A percentile compares a stretch with the other conserved stretches of the same genome.
Evolutionary conservation across 2,888 invertebrate genomes (phyloP).

Genomic region (Epirrita christyi): DNA sequence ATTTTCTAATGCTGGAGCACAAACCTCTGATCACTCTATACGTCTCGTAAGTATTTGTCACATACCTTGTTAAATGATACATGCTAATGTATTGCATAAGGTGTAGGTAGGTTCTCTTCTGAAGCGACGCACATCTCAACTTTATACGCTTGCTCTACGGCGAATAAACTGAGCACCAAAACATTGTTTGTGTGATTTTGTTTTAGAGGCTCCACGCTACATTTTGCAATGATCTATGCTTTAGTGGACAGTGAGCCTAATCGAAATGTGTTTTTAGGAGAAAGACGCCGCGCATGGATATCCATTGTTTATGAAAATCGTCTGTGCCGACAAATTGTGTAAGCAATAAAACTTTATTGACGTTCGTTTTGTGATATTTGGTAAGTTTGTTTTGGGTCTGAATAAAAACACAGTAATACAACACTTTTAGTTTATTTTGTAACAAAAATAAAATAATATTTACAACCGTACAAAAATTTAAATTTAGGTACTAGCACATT

Average conservation of each 20-base stretch:
- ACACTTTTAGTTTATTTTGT: constrained; percentile 47
- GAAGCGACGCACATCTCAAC: background rate
- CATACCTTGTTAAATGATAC: constrained; percentile 14
- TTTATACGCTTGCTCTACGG: background rate
- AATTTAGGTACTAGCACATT: constrained; percentile 15
- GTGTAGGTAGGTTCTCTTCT: constrained; percentile 3
- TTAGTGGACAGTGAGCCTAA: constrained; percentile 8
- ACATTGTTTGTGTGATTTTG: background rate
- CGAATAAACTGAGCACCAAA: background rate
- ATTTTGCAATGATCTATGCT: background rate
- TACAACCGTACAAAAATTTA: constrained; percentile 38
- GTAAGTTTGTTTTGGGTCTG: constrained; percentile 3
- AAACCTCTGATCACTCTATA: constrained; percentile 69
- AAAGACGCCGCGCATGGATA: constrained; percentile 37
- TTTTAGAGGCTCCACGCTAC: background rate
- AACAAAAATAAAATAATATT: constrained; percentile 48
- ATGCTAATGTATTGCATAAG: constrained; percentile 30
- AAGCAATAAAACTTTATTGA: constrained; percentile 34
- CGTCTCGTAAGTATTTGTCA: constrained; percentile 53
- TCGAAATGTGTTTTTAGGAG: constrained; percentile 47
- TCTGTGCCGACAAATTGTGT: constrained; percentile 54
- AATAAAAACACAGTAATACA: constrained; percentile 14
- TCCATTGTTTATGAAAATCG: constrained; percentile 63
- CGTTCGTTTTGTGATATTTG: constrained; percentile 11
- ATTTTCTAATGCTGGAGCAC: constrained; percentile 12